These are phyloP conservation scores for Pocillopora verrucosa DNA, from an alignment of 64 coral and sea anemone genomes.

Conservation along the genomic window DNA sequence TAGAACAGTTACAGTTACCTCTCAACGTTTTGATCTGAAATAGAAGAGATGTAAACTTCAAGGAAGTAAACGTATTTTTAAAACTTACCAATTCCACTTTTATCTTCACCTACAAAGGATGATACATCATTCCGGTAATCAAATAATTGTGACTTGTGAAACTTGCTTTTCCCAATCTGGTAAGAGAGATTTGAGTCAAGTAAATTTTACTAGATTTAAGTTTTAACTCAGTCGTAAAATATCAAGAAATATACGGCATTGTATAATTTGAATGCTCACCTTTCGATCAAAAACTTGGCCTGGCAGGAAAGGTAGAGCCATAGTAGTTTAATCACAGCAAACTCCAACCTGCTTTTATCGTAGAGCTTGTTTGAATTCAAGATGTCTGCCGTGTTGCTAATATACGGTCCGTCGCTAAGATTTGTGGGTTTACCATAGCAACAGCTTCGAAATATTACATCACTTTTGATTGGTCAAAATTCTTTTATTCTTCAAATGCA, in stretches of 20 bases:
- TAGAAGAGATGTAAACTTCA: not conserved
- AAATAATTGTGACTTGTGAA: slow-evolving; percentile 98
- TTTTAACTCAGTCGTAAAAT: not conserved
- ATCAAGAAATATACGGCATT: not conserved
- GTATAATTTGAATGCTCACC: slow-evolving; percentile 32
- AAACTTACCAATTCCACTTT: slow-evolving; percentile 90
- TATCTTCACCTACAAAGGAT: slow-evolving; percentile 86
- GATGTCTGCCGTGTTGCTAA: slow-evolving; percentile 76
- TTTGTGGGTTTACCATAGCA: slow-evolving; percentile 81
- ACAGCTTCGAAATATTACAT: slow-evolving; percentile 48
- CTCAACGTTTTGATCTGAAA: not conserved
- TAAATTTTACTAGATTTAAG: not conserved
- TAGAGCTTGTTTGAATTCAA: slow-evolving; percentile 20
- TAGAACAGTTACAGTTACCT: not conserved
- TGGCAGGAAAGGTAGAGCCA: slow-evolving; percentile 98
- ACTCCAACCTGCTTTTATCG: not conserved
- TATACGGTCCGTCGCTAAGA: slow-evolving; percentile 71
- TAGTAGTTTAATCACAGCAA: slow-evolving; percentile 10
- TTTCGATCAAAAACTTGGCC: slow-evolving; percentile 99
- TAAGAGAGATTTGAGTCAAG: not conserved
- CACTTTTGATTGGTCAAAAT: slow-evolving; percentile 59
- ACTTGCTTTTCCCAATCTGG: slow-evolving; percentile 94
- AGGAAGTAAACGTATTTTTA: not conserved
- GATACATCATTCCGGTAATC: slow-evolving; percentile 98
- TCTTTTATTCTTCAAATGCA: not conserved